Conservation (phyloP, 2,888 invertebrate species). For the Steinernema scapterisci region DNA sequence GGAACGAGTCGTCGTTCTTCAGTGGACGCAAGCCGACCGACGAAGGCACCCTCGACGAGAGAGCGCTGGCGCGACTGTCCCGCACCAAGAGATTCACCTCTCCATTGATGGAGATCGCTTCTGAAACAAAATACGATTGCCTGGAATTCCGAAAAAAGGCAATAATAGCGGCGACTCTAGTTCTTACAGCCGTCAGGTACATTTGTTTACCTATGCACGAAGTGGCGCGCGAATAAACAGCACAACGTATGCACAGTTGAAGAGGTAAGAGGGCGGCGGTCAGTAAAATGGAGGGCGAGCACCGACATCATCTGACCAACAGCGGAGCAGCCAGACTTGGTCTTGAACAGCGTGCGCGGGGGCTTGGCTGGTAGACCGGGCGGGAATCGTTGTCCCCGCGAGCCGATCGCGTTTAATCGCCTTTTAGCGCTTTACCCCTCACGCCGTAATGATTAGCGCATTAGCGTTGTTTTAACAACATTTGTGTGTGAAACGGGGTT, state of each 20-base stretch:
- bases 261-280: constrained; percentile 31
- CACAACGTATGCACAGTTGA: constrained; percentile 26
- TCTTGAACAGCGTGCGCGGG: neutral
- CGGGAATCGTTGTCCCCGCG: constrained; percentile 15
- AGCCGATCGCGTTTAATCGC: neutral
- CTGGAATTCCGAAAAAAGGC: too few relatives aligned
- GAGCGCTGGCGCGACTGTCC: neutral
- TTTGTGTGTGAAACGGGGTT: neutral
- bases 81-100: neutral
- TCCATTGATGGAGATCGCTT: constrained; percentile 15
- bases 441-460: constrained; percentile 16
- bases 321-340: neutral
- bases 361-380: neutral
- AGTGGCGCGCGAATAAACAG: constrained; percentile 16
- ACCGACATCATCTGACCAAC: neutral
- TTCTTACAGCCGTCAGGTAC: neutral
- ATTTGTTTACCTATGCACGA: constrained; percentile 24
- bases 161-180: neutral
- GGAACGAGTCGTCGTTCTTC: constrained; percentile 12
- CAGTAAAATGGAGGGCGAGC: constrained; percentile 16
- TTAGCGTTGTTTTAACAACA: constrained; percentile 22
- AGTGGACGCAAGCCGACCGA: neutral
- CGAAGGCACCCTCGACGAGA: constrained; percentile 8
- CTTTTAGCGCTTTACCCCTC: constrained; percentile 7
- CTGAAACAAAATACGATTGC: neutral